These are phyloP conservation scores for Tenualosa ilisha DNA, from an alignment of 2,797 vertebrate genomes.

Conservation along the genomic window DNA sequence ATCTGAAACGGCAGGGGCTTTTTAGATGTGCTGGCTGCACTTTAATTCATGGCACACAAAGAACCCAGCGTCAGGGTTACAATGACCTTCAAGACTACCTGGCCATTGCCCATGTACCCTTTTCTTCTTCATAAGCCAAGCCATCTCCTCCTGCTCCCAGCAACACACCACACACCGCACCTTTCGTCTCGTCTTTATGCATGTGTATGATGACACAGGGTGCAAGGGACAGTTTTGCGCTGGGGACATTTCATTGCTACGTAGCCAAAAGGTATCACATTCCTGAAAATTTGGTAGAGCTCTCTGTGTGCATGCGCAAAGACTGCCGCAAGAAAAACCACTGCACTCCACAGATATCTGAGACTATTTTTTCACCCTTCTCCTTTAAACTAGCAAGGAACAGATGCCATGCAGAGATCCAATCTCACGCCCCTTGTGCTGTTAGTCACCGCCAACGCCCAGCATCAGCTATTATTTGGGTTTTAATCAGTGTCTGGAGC, in stretches of 20 bases:
- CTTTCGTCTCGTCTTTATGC: not conserved
- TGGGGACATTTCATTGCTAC: not conserved
- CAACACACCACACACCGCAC: not conserved
- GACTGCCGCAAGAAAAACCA: not conserved
- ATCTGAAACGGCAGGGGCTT: not conserved
- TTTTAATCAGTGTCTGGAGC: slow-evolving; percentile 56
- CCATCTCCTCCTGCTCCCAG: not conserved
- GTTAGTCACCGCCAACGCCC: slow-evolving; percentile 29
- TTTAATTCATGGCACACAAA: slow-evolving; percentile 15
- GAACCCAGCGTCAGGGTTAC: not conserved
- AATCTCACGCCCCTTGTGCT: not conserved
- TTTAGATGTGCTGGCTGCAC: not conserved
- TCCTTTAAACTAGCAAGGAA: slow-evolving; percentile 4
- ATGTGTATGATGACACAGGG: slow-evolving; percentile 1
- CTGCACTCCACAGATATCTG: not conserved
- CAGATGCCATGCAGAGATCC: slow-evolving; percentile 3
- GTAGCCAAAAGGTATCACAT: not conserved
- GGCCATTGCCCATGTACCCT: not conserved
- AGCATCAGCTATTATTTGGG: slow-evolving; percentile 29
- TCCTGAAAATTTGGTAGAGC: not conserved
- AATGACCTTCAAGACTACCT: slow-evolving; percentile 2
- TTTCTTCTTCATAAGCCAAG: not conserved
- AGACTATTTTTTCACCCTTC: not conserved
- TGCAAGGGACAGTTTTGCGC: not conserved
- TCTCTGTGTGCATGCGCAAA: not conserved